Conservation (phyloP, 2,888 invertebrate species). For the Pristionchus japonicus region DNA sequence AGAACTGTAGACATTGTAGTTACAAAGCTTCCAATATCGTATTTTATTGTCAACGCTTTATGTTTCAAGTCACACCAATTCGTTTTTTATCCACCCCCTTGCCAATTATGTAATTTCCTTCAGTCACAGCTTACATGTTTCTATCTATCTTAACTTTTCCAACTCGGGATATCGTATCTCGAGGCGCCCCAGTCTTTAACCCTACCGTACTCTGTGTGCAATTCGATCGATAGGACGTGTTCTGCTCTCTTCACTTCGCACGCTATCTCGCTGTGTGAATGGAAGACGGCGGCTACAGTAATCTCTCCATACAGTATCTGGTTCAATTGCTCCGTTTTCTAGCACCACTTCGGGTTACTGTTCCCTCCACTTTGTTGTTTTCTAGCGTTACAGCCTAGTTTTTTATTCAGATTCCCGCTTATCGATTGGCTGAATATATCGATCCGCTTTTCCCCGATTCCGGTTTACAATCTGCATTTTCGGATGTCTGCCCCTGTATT, state of each 20-base stretch:
- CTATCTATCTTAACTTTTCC: not conserved
- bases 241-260: not conserved
- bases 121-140: not conserved
- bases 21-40: not conserved
- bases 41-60: conserved; percentile 7
- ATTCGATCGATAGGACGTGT: conserved; percentile 31
- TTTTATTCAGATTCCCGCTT: conserved; percentile 18
- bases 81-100: not conserved
- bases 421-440: conserved; percentile 8
- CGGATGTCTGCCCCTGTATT: conserved; percentile 7
- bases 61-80: not conserved
- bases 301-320: conserved; percentile 32
- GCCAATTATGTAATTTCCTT: conserved; percentile 22
- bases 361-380: not conserved
- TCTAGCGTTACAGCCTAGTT: not conserved
- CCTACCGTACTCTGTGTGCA: conserved; percentile 25
- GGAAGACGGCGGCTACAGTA: conserved; percentile 19
- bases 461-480: conserved; percentile 27
- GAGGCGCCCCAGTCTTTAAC: conserved; percentile 14
- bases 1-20: not conserved
- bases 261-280: not conserved
- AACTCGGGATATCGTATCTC: not conserved
- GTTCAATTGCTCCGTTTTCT: conserved; percentile 29
- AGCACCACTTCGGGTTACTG: not conserved
- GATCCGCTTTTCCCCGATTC: conserved; percentile 4